These are phyloP conservation scores for Chloroceryle aenea DNA, from an alignment of 2,113 vertebrate genomes.

Conservation along the genomic window DNA sequence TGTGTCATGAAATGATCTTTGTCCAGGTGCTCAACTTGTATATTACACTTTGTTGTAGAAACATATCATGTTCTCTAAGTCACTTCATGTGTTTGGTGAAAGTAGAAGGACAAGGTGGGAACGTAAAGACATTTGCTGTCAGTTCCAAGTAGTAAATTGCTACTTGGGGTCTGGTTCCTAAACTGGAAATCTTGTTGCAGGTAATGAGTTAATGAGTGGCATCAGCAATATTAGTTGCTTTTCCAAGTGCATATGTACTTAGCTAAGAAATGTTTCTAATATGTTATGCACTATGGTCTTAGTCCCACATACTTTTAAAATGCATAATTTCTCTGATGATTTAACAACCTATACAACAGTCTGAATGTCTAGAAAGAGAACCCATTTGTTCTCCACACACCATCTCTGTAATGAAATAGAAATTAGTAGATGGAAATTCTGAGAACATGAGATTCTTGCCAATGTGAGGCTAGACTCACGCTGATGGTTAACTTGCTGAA, in stretches of 20 bases:
- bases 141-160: not conserved
- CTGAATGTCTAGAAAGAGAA: constrained; percentile 35
- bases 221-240: not conserved
- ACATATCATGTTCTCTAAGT: not conserved
- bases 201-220: not conserved
- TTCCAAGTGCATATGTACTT: not conserved
- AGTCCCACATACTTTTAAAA: constrained; percentile 6
- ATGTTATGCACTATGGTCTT: not conserved
- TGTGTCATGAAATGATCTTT: not conserved
- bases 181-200: not conserved
- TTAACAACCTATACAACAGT: constrained; percentile 22
- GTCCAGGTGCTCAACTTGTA: not conserved
- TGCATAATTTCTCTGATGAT: constrained; percentile 5
- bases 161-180: not conserved
- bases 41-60: not conserved
- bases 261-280: not conserved
- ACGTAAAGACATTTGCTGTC: not conserved
- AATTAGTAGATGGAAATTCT: constrained; percentile 67
- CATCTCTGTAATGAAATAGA: constrained; percentile 53
- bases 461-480: constrained; percentile 44
- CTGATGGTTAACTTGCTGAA: constrained; percentile 67
- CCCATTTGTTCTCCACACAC: constrained; percentile 25
- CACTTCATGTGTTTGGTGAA: not conserved
- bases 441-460: constrained; percentile 60
- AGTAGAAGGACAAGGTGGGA: not conserved